Base-by-base conservation (phyloP, 2,113 vertebrate species). In the Caretta caretta region DNA sequence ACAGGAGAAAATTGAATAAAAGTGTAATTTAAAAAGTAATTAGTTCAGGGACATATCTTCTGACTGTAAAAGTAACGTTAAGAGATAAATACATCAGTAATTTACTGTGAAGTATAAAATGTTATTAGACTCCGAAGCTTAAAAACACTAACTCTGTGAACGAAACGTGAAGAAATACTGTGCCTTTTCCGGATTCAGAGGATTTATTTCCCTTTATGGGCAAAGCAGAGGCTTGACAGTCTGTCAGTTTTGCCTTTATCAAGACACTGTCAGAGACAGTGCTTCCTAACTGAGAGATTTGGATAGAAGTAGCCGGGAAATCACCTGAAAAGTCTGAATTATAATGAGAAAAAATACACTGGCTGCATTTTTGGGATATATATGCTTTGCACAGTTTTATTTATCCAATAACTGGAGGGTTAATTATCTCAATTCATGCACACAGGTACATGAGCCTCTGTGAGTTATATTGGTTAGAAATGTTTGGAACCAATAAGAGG, bases 401-500 rank as follows among this genome's bases (percentile, higher is more conserved):
- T 53, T 89, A 78, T 75, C 3, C 19, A 75, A 57, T 42, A 84
- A 46, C 16, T 5, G 35, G 50, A 83, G 13, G 75, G 94, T 97
- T 97, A 96, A 94, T 53, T 87, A 38, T 72, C 87, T 86, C 10
- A 2, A 11, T 35, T 49, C 24, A 10, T 50, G 56, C 69, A 69
- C 80, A 85, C 65, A 86, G 14, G 51, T 87, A 87, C 87, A 88
- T 11, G 53, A 89, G 27, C 49, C 84, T 91, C 1, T 54, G 83
- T 81, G 87, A 90, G 65, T 92, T 89, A 50, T 95, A 35, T 91
- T 95, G 93, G 90, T 62, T 94, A 91, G 83, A 86, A 84, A 84
- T 85, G 54, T 89, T 95, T 96, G 93, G 94, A 97, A 93, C 82
- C 86, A 90, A 14, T 62, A 25, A 31, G 83, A 84, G 93, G 87